Evolutionary conservation across 2,113 vertebrate species (phyloP).

Genomic region (Lethenteron camtschaticum): DNA sequence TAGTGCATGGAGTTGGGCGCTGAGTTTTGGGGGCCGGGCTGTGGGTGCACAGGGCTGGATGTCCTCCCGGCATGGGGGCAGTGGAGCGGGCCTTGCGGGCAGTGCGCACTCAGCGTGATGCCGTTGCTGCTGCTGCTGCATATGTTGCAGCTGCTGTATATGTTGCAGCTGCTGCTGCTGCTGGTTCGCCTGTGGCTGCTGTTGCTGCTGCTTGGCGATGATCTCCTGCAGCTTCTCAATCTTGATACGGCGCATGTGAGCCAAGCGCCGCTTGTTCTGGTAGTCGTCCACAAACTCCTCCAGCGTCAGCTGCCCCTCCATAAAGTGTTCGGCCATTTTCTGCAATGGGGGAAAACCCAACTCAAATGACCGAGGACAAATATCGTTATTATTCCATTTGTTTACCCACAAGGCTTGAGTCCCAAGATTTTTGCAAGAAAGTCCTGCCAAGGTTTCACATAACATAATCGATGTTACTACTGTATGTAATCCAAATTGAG

Average conservation of each 20-base stretch:
- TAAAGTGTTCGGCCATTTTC: slow-evolving; percentile 56
- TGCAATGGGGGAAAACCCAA: slow-evolving; percentile 13
- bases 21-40: slow-evolving; percentile 21
- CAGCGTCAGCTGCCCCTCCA: slow-evolving; percentile 45
- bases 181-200: slow-evolving; percentile 15
- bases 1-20: not conserved
- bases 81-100: slow-evolving; percentile 6
- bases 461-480: too few relatives aligned
- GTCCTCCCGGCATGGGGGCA: slow-evolving; percentile 13
- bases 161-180: slow-evolving; percentile 10
- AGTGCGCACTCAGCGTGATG: not conserved
- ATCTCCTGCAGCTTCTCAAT: slow-evolving; percentile 76
- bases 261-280: slow-evolving; percentile 34
- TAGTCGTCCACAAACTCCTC: slow-evolving; percentile 61
- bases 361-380: accelerated
- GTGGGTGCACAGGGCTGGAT: slow-evolving; percentile 23
- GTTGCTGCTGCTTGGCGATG: slow-evolving; percentile 17
- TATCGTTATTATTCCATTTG: too few relatives aligned
- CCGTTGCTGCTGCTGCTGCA: not conserved
- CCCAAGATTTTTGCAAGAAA: too few relatives aligned
- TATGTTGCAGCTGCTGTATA: slow-evolving; percentile 9
- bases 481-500: too few relatives aligned
- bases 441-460: too few relatives aligned
- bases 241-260: slow-evolving; percentile 48
- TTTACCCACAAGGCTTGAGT: too few relatives aligned